Conservation (phyloP, 2,888 invertebrate genomes). For the Cosmia trapezina region DNA sequence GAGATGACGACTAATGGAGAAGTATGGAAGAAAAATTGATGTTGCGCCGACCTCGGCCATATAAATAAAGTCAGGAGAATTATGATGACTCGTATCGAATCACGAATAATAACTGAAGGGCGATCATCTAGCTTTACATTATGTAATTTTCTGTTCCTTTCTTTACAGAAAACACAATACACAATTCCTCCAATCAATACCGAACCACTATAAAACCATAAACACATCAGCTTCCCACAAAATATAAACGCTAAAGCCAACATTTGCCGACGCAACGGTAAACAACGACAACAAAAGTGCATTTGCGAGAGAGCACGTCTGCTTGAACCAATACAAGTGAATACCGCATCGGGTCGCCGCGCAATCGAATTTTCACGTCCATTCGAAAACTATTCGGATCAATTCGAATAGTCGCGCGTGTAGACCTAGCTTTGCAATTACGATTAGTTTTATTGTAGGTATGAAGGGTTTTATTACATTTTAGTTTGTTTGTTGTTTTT, state of each 20-base stretch:
- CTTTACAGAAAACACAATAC: neutral
- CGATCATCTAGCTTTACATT: neutral
- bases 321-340: constrained; percentile 66
- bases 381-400: constrained; percentile 69
- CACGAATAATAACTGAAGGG: neutral
- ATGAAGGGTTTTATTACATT: constrained; percentile 18
- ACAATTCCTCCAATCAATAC: constrained; percentile 44
- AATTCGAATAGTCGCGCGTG: constrained; percentile 52
- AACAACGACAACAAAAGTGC: constrained; percentile 75
- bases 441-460: constrained; percentile 22
- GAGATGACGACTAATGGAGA: too few species aligned
- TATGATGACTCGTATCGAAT: neutral
- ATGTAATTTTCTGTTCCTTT: neutral
- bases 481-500: constrained; percentile 25
- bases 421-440: constrained; percentile 41
- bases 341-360: constrained; percentile 65
- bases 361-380: constrained; percentile 74
- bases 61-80: too few species aligned
- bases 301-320: constrained; percentile 69
- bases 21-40: too few species aligned
- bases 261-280: constrained; percentile 67
- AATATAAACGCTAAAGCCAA: constrained; percentile 63
- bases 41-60: too few species aligned
- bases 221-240: constrained; percentile 62
- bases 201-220: constrained; percentile 48